Percentiles rank a stretch among this genome's conserved stretches.
phyloP scores from a whole-genome alignment of 2,113 vertebrate genomes.

The Ptilonorhynchus violaceus region DNA sequence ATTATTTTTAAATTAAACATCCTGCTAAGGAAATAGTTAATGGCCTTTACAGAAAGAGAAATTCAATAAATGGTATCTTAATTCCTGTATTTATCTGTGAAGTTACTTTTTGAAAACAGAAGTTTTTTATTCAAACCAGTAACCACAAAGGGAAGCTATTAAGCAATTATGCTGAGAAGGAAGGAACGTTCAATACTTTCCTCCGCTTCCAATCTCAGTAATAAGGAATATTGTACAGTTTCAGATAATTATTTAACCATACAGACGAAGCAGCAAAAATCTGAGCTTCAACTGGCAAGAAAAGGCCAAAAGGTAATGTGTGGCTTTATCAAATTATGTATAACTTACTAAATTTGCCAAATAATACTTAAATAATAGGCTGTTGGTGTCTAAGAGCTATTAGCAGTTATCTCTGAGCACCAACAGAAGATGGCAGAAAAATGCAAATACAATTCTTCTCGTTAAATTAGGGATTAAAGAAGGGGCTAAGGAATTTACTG shows the following conservation, averaged over 20 bases:
- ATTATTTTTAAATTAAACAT: neutral
- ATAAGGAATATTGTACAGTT: neutral
- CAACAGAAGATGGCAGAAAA: neutral
- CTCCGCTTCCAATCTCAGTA: neutral
- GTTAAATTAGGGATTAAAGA: neutral
- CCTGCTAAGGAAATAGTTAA: neutral
- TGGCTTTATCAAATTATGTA: neutral
- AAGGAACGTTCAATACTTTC: neutral
- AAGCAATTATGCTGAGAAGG: neutral
- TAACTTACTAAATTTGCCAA: neutral
- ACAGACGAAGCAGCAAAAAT: neutral
- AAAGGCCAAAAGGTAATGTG: neutral
- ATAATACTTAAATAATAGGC: neutral
- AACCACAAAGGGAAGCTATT: neutral
- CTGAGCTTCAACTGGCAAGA: neutral
- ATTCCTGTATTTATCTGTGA: neutral
- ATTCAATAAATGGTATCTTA: neutral
- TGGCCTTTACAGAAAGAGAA: neutral
- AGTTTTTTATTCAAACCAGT: neutral
- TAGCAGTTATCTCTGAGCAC: neutral
- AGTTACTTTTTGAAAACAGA: neutral
- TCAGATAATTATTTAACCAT: neutral
- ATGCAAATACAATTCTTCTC: neutral
- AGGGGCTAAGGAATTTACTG: neutral
- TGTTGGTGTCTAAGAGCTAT: neutral